Percentiles rank a stretch among this genome's conserved stretches.
phyloP scores from a whole-genome alignment of 2,797 vertebrate genomes.

The Siniperca scherzeri region DNA sequence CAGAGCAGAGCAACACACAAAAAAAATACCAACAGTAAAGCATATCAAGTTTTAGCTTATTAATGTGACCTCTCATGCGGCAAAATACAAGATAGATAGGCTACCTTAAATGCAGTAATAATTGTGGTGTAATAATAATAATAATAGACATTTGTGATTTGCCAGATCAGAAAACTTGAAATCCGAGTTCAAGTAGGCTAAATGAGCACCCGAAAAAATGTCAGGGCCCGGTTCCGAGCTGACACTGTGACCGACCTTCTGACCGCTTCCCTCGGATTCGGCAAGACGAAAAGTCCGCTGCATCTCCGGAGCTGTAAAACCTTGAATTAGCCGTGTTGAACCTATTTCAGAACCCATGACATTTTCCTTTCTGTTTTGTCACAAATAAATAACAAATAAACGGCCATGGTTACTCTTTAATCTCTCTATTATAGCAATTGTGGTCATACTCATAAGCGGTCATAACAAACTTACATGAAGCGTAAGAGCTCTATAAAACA shows the following conservation, averaged over 20 bases:
- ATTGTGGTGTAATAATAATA: not conserved
- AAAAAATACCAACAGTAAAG: not conserved
- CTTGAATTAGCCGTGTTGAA: too few relatives aligned
- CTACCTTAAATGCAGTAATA: not conserved
- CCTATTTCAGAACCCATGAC: not conserved
- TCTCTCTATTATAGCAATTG: not conserved
- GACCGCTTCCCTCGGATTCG: slow-evolving; percentile 1
- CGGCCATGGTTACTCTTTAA: not conserved
- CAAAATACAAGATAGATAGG: not conserved
- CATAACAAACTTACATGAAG: too few relatives aligned
- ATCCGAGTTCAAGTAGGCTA: not conserved
- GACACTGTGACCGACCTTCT: slow-evolving; percentile 12
- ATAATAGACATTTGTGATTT: not conserved
- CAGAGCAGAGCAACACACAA: not conserved
- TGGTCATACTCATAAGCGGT: too few relatives aligned
- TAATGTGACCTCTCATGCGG: too few relatives aligned
- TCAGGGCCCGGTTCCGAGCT: not conserved
- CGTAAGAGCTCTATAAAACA: not conserved
- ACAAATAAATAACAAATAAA: not conserved
- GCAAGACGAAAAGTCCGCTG: not conserved
- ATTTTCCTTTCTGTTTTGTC: not conserved
- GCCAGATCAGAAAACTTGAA: not conserved
- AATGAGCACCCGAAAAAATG: not conserved
- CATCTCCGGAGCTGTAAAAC: not conserved
- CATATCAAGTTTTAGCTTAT: not conserved